Percentiles rank a stretch among this genome's conserved stretches.
Conservation (phyloP, 2,797 vertebrate species). For the Gymnocypris eckloni region DNA sequence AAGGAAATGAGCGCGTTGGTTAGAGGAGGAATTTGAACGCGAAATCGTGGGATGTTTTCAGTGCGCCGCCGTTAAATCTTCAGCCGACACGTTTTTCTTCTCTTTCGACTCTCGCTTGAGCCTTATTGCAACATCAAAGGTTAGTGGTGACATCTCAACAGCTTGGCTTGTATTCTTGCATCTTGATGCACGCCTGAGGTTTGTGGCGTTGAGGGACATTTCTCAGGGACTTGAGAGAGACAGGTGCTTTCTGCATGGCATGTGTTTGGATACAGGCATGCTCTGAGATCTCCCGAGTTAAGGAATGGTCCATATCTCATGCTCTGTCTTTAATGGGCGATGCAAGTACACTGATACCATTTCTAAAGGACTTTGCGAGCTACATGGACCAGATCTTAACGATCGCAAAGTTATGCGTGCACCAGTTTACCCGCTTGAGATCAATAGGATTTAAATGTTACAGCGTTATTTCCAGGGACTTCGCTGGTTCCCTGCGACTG, state of each 20-base stretch:
- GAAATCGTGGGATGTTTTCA: constrained; percentile 64
- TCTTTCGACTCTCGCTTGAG: constrained; percentile 59
- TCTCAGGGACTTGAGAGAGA: constrained; percentile 49
- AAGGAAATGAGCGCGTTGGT: constrained; percentile 63
- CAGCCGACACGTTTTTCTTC: constrained; percentile 62
- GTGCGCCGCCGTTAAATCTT: constrained; percentile 69
- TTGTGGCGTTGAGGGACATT: constrained; percentile 50
- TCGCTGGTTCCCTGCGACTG: neutral
- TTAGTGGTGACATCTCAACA: constrained; percentile 62
- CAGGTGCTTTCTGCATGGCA: constrained; percentile 60
- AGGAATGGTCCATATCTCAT: constrained; percentile 51
- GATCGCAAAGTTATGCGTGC: constrained; percentile 5
- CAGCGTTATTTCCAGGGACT: neutral
- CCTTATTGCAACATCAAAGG: constrained; percentile 65
- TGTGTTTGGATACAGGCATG: constrained; percentile 57
- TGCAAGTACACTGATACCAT: neutral
- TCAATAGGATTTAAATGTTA: neutral
- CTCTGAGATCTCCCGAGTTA: constrained; percentile 40
- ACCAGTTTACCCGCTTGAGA: neutral
- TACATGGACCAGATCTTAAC: neutral
- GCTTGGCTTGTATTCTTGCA: constrained; percentile 51
- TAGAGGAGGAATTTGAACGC: constrained; percentile 65
- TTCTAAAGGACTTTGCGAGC: constrained; percentile 9
- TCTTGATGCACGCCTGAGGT: constrained; percentile 52
- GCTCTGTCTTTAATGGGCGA: constrained; percentile 28